Conservation (phyloP, 2,888 invertebrate species). For the Laothoe populi region DNA sequence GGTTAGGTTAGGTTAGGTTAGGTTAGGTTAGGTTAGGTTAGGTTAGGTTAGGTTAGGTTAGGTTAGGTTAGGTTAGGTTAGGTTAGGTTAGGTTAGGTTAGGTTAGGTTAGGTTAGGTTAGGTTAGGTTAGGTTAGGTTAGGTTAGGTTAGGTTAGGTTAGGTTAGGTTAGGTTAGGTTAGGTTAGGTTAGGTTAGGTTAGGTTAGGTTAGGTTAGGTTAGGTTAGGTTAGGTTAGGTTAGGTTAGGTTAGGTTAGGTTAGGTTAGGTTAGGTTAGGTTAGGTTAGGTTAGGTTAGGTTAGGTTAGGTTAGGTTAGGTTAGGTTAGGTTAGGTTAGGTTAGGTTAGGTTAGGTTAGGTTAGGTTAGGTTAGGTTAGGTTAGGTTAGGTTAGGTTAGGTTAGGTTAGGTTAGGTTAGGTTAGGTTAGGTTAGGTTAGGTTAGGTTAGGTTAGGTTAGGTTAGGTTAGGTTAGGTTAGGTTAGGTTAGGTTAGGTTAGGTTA, state of each 20-base stretch:
- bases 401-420: too few species aligned
- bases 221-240: conserved; percentile 8
- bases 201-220: too few species aligned
- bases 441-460: too few species aligned
- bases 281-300: too few species aligned
- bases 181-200: neutral
- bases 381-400: too few species aligned
- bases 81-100: conserved; percentile 34
- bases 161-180: neutral
- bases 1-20: conserved; percentile 34
- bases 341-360: too few species aligned
- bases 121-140: conserved; percentile 33
- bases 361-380: too few species aligned
- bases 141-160: conserved; percentile 25
- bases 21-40: conserved; percentile 30
- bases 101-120: conserved; percentile 35
- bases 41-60: conserved; percentile 23
- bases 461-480: too few species aligned
- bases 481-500: conserved; percentile 5
- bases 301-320: too few species aligned
- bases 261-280: too few species aligned
- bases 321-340: too few species aligned
- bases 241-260: neutral
- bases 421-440: neutral
- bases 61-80: conserved; percentile 34